Base-by-base conservation (phyloP, 2,888 invertebrate species). In the Crioceris asparagi region DNA sequence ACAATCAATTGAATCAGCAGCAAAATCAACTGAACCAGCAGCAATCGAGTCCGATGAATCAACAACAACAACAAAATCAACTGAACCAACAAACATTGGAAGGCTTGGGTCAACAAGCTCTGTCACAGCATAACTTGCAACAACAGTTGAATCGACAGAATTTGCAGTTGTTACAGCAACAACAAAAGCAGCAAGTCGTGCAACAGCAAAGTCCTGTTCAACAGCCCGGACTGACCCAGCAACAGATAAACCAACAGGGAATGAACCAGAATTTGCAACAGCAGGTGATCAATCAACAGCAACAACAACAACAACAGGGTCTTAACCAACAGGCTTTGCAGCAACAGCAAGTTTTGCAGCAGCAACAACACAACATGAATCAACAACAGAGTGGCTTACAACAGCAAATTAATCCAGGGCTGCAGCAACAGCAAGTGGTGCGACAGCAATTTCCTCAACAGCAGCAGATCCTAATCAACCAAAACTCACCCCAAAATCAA, bases 1-100 rank as follows among this genome's bases (percentile, higher is more conserved):
- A 68, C 18, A 58, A 59, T 12, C 60, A 61, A 21, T 41, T 59
- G 31, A 60, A 61, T 33, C 62, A 62, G 32, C 63, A 64, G 45
- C n/a, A n/a, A n/a, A n/a, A n/a, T n/a, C n/a, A n/a, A n/a, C n/a
- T n/a, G n/a, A n/a, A n/a, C n/a, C n/a, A n/a, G n/a, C n/a, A n/a
- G n/a, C n/a, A 50, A 58, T 8, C n/a, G n/a, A n/a, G n/a, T n/a
- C 60, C 59, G 19, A 19, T 62, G 32, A 42, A 44, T 29, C 51
- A 52, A 38, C 47, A 35, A 39, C 41, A 29, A 12, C 37, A 14
- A 11, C n/a, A n/a, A n/a, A n/a, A n/a, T n/a, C 43, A 39, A 27
- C 41, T 38, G 19, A 38, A 41, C 29, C 44, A 38, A 26, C n/a
- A n/a, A n/a, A n/a, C n/a, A n/a, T n/a, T n/a, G n/a, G n/a, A n/a